A percentile compares a stretch with the other conserved stretches of the same genome.
phyloP scores from a whole-genome alignment of 1,140 invertebrate genomes.

The Drosophila ogumai region DNA sequence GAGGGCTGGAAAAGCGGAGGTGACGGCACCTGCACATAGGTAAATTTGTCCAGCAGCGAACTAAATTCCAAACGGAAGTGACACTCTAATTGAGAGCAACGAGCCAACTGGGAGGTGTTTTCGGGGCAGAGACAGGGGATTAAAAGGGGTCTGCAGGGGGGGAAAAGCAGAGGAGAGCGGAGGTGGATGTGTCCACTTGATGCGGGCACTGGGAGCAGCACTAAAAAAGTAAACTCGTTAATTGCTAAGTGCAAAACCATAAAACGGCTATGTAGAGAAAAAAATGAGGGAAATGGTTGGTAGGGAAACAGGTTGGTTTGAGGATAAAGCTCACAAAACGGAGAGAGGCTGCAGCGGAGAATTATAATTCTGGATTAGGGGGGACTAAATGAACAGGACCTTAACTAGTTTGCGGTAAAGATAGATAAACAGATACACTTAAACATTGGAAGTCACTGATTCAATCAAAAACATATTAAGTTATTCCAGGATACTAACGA shows the following conservation, averaged over 20 bases:
- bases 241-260: constrained; percentile 75
- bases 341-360: not conserved
- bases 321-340: constrained; percentile 1
- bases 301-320: constrained; percentile 1
- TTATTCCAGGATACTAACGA: not conserved
- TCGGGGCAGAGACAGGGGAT: not conserved
- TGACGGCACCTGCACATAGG: constrained; percentile 50
- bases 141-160: not conserved
- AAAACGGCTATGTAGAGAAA: constrained; percentile 49
- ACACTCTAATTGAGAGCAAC: constrained; percentile 68
- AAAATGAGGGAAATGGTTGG: constrained; percentile 4
- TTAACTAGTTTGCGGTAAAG: not conserved
- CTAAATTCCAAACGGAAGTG: constrained; percentile 60
- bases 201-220: constrained; percentile 47
- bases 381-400: not conserved
- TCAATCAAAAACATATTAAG: not conserved
- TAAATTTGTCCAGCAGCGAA: constrained; percentile 67
- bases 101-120: constrained; percentile 62
- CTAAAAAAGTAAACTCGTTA: constrained; percentile 73
- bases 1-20: not conserved
- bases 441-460: no score
- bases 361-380: constrained; percentile 3
- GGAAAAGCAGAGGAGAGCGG: not conserved
- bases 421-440: no score
- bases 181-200: constrained; percentile 48